Conservation (phyloP, 2,888 invertebrate species). For the Liposcelis brunnea region DNA sequence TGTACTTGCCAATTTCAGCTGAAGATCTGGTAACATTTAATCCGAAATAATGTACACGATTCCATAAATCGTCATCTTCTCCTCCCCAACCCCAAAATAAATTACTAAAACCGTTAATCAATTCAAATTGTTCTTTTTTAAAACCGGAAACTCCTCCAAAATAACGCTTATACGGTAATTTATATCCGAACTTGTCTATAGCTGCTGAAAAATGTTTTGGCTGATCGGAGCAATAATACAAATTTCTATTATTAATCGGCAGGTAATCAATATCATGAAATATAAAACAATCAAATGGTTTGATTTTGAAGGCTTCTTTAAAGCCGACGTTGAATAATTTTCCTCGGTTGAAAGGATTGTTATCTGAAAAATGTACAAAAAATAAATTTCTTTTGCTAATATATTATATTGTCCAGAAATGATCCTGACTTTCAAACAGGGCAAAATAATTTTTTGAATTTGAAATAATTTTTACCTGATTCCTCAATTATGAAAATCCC, state of each 20-base stretch:
- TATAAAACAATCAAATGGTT: slow-evolving; percentile 73
- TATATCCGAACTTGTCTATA: slow-evolving; percentile 66
- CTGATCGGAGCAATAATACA: slow-evolving; percentile 81
- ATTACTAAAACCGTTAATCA: slow-evolving; percentile 85
- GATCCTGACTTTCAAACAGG: too few relatives aligned
- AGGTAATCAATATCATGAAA: slow-evolving; percentile 93
- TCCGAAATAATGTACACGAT: slow-evolving; percentile 32
- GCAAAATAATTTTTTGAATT: too few relatives aligned
- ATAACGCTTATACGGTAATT: slow-evolving; percentile 75
- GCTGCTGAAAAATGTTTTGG: slow-evolving; percentile 89
- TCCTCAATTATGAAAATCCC: too few relatives aligned
- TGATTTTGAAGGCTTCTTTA: slow-evolving; percentile 62
- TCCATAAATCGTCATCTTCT: slow-evolving; percentile 93
- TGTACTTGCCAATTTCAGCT: slow-evolving; percentile 81
- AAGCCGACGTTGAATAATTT: slow-evolving; percentile 95
- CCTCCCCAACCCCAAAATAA: slow-evolving; percentile 98
- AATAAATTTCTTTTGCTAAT: too few relatives aligned
- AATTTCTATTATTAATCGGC: slow-evolving; percentile 79
- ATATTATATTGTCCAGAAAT: too few relatives aligned
- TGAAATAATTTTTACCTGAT: too few relatives aligned
- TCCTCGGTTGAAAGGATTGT: slow-evolving; percentile 71
- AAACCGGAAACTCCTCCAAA: slow-evolving; percentile 94
- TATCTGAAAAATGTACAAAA: too few relatives aligned
- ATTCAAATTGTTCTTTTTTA: slow-evolving; percentile 64
- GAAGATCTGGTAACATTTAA: slow-evolving; percentile 87